phyloP scores from a whole-genome alignment of 2,797 vertebrate species.

The Chaenodraco wilsoni region DNA sequence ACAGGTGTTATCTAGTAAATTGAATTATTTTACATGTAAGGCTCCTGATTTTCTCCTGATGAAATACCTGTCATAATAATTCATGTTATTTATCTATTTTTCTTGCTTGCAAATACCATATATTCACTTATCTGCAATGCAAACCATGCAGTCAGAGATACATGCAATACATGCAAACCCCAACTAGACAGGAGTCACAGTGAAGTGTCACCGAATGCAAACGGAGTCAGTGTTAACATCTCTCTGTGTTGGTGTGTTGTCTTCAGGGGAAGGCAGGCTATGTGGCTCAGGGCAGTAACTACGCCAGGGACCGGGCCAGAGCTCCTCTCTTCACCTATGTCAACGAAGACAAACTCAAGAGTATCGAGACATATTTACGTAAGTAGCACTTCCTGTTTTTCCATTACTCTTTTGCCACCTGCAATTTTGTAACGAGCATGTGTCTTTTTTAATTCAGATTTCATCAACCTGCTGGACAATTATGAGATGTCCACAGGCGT shows the following conservation, averaged over 20 bases:
- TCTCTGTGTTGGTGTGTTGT: constrained; percentile 14
- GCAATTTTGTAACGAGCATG: not conserved
- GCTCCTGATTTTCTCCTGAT: no score
- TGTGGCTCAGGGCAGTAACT: constrained; percentile 78
- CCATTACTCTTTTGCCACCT: not conserved
- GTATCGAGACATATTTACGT: constrained; percentile 83
- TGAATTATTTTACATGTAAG: no score
- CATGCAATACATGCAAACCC: constrained; percentile 4
- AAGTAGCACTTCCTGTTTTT: constrained; percentile 36
- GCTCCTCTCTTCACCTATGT: constrained; percentile 82
- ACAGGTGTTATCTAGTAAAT: no score
- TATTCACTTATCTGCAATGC: constrained; percentile 4
- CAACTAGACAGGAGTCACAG: not conserved
- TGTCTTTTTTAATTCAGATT: constrained; percentile 72
- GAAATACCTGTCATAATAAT: no score
- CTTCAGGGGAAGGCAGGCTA: constrained; percentile 84
- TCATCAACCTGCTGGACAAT: constrained; percentile 89
- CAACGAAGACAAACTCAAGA: constrained; percentile 83
- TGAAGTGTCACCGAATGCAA: no score
- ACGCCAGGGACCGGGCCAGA: constrained; percentile 79
- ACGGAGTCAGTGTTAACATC: no score
- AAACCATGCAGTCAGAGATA: constrained; percentile 2
- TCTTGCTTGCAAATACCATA: no score
- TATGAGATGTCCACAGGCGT: constrained; percentile 88
- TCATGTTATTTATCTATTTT: no score